Evolutionary conservation across 2,888 invertebrate genomes (phyloP).

Genomic region (Morpho achilles): DNA sequence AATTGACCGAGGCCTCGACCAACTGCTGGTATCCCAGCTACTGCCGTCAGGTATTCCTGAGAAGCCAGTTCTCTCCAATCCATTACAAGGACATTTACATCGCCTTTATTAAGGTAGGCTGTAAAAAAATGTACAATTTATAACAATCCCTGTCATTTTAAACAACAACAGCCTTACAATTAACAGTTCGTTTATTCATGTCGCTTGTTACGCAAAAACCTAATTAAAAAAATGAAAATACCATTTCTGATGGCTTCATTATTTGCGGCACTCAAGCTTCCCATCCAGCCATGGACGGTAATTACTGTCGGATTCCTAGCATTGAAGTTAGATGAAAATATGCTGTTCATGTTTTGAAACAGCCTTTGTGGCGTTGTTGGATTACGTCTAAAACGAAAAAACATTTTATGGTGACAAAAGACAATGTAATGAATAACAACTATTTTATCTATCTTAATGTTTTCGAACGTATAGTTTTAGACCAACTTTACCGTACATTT

Average conservation of each 20-base stretch:
- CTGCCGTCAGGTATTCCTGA: conserved; percentile 48
- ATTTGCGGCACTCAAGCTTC: conserved; percentile 39
- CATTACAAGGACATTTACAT: conserved; percentile 58
- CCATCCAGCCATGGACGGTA: conserved; percentile 39
- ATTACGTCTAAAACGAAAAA: conserved; percentile 42
- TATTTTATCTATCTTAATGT: too few species aligned
- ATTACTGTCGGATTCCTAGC: conserved; percentile 31
- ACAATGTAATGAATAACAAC: too few species aligned
- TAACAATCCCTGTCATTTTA: too few species aligned
- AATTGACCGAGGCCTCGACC: conserved; percentile 62
- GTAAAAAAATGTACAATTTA: background rate
- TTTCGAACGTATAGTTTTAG: too few species aligned
- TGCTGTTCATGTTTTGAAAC: conserved; percentile 38
- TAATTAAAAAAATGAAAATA: conserved; percentile 18
- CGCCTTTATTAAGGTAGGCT: conserved; percentile 47
- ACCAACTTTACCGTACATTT: too few species aligned
- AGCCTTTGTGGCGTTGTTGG: conserved; percentile 37
- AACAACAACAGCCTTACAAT: too few species aligned
- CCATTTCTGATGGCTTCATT: conserved; percentile 48
- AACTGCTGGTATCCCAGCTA: conserved; percentile 49
- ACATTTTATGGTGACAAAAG: background rate
- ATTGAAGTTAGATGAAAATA: conserved; percentile 47
- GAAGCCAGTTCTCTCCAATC: conserved; percentile 58
- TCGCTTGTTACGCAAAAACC: too few species aligned
- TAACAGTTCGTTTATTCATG: too few species aligned